A percentile compares a stretch with the other conserved stretches of the same genome.
phyloP scores from a whole-genome alignment of 2,113 vertebrate species.

The Saimiri boliviensis region DNA sequence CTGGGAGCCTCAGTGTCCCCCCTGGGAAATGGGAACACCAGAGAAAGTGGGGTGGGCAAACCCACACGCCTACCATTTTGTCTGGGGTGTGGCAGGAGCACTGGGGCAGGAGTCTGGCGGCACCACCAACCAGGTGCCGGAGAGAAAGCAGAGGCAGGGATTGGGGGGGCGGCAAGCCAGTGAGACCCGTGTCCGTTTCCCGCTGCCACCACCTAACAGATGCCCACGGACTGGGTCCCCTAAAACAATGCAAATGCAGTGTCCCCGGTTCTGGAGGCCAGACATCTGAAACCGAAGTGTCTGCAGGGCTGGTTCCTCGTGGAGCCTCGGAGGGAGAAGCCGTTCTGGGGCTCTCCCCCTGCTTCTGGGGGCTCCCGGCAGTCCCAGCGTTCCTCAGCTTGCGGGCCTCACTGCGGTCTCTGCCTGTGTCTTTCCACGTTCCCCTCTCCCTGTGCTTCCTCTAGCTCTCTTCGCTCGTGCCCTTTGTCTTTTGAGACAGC shows the following conservation, averaged over 20 bases:
- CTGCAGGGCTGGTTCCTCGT: rapidly evolving
- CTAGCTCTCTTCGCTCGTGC: too few relatives aligned
- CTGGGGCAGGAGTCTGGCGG: neutral
- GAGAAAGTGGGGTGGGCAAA: neutral
- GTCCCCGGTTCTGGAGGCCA: neutral
- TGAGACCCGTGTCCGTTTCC: neutral
- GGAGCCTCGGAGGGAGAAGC: neutral
- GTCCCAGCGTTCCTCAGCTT: neutral
- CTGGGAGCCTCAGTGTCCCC: neutral
- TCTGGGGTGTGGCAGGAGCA: neutral
- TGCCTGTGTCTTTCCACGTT: neutral
- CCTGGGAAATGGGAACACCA: neutral
- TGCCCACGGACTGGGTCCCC: neutral
- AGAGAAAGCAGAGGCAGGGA: neutral
- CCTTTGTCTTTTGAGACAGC: too few relatives aligned
- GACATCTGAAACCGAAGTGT: neutral
- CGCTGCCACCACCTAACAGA: too few relatives aligned
- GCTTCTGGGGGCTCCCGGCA: neutral
- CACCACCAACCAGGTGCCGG: neutral
- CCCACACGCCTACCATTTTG: rapidly evolving
- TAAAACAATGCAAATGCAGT: neutral
- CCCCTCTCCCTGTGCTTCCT: neutral
- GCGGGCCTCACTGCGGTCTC: neutral
- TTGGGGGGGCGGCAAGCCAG: neutral
- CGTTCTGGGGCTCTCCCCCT: rapidly evolving